Percentiles rank a stretch among this genome's conserved stretches.
phyloP scores from a whole-genome alignment of 2,113 vertebrate genomes.

The Brachionichthys hirsutus region DNA sequence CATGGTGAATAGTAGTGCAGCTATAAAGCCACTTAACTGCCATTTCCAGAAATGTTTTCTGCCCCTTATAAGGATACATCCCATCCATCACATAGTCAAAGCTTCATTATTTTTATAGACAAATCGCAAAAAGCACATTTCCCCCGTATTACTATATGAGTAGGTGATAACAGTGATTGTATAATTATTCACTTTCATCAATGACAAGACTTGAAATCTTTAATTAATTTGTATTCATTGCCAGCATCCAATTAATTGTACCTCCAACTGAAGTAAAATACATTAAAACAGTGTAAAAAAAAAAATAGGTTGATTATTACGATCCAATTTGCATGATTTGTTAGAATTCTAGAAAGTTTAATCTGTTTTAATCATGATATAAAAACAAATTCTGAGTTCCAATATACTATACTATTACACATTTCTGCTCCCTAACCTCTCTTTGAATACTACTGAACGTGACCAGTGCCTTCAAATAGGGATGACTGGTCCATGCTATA shows the following conservation, averaged over 20 bases:
- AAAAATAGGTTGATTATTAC: not conserved
- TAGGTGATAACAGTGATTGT: slow-evolving; percentile 8
- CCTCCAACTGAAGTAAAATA: slow-evolving; percentile 5
- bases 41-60: not conserved
- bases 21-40: too few species aligned
- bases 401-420: not conserved
- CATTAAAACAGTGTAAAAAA: not conserved
- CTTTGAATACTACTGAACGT: not conserved
- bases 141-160: not conserved
- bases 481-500: not conserved
- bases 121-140: not conserved
- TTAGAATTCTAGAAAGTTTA: not conserved
- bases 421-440: too few species aligned
- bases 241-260: not conserved
- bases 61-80: not conserved
- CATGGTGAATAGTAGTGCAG: too few species aligned
- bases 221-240: slow-evolving; percentile 19
- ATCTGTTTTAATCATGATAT: not conserved
- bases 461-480: not conserved
- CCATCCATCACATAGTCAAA: not conserved
- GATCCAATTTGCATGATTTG: not conserved
- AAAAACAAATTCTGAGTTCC: not conserved
- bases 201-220: slow-evolving; percentile 18
- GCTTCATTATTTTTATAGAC: not conserved
- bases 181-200: slow-evolving; percentile 25